Evolutionary conservation across 2,113 vertebrate species (phyloP), one percentile per base, ranked within the genome.

Genomic region (Rhombomys opimus): DNA sequence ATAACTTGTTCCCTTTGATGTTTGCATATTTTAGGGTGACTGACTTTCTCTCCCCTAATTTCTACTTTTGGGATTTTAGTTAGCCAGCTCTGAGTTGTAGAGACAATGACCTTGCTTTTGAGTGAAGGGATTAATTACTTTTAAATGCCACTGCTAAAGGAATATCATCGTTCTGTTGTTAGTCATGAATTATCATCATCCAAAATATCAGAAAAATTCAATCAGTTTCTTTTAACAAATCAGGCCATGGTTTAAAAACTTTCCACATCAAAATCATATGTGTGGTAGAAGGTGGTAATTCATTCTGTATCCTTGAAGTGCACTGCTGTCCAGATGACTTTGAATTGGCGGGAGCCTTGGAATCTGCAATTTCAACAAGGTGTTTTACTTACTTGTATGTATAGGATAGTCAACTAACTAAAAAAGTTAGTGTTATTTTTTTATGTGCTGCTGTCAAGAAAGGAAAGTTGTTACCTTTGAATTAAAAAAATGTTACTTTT

Each of bases 1-100:
- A 92, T n/a, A 93, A 81, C 88, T 68, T 92, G 59, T 95, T 92
- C 86, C 85, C 72, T 86, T 85, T 95, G 81, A 88, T 73, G 59
- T 68, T 63, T 57, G 46, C 67, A 23, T 95, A 96, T 96, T 97
- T 54, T 18, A 65, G 86, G 89, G 95, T 89, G 94, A 88, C 63
- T 78, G 72, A 78, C 72, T 96, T 96, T 90, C 52, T 96, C 18
- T 82, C 52, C 13, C 90, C 94, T 93, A 92, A 92, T 96, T 96
- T 98, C 95, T 96, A 82, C 92, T 96, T 97, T 97, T 95, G 68
- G 97, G 94, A 92, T 92, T 88, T 90, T 96, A 95, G 92, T 0
- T 2, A 97, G 30, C 30, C 41, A 35, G 86, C 92, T 65, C 84
- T 2, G 41, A 73, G 77, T 95, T 92, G 92, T 86, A 61, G 80